phyloP scores from a whole-genome alignment of 2,113 vertebrate genomes.

The Pholis gunnellus region DNA sequence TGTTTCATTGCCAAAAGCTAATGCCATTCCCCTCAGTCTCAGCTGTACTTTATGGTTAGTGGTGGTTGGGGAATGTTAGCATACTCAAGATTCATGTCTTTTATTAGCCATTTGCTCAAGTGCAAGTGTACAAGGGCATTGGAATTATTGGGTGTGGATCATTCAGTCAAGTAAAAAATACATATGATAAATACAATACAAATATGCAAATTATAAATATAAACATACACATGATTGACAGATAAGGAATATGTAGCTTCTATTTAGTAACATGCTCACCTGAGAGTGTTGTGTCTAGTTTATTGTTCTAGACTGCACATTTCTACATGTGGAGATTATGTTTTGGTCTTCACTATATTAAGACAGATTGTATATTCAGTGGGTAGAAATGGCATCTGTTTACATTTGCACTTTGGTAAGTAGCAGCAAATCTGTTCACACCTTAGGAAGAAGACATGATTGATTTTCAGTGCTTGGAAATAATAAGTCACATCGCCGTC shows the following conservation, averaged over 20 bases:
- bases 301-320: not conserved
- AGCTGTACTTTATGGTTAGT: not conserved
- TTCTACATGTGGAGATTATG: not conserved
- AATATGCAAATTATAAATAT: not conserved
- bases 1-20: not conserved
- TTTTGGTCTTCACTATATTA: not conserved
- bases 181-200: not conserved
- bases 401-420: constrained; percentile 40
- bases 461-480: constrained; percentile 49
- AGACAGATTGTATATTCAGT: not conserved
- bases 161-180: not conserved
- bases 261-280: not conserved
- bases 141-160: not conserved
- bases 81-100: not conserved
- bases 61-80: not conserved
- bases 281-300: not conserved
- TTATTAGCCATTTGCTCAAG: not conserved
- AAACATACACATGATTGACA: not conserved
- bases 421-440: constrained; percentile 19
- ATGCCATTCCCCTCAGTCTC: not conserved
- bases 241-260: not conserved
- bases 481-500: constrained; percentile 35
- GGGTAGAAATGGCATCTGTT: constrained; percentile 38
- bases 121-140: not conserved
- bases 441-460: constrained; percentile 41